These are phyloP conservation scores for Conopomorpha cramerella DNA, from an alignment of 1,140 invertebrate genomes.

Conservation along the genomic window DNA sequence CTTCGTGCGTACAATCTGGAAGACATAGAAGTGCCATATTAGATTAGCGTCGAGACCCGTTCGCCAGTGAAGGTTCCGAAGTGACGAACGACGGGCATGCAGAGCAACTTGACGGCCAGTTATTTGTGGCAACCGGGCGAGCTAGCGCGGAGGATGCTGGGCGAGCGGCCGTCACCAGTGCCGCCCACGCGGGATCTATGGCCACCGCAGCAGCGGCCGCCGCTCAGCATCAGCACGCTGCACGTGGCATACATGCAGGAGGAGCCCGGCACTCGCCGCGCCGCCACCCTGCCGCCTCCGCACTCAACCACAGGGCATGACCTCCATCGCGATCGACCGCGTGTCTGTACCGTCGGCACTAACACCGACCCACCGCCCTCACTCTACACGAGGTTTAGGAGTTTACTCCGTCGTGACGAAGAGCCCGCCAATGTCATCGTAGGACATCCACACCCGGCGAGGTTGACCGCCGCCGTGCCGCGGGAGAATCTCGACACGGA, in stretches of 20 bases:
- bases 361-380: slow-evolving; percentile 41
- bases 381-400: slow-evolving; percentile 16
- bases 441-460: slow-evolving; percentile 15
- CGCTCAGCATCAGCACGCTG: slow-evolving; percentile 44
- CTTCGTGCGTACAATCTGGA: slow-evolving; percentile 22
- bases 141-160: slow-evolving; percentile 41
- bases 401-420: slow-evolving; percentile 15
- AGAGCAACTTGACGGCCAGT: slow-evolving; percentile 40
- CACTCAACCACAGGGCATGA: slow-evolving; percentile 19
- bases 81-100: slow-evolving; percentile 28
- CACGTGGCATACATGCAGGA: slow-evolving; percentile 42
- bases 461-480: slow-evolving; percentile 16
- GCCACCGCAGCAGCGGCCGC: slow-evolving; percentile 28
- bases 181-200: slow-evolving; percentile 43
- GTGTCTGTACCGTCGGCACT: slow-evolving; percentile 38
- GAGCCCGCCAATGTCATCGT: slow-evolving; percentile 10
- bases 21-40: slow-evolving; percentile 44
- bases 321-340: slow-evolving; percentile 18
- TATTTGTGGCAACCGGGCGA: slow-evolving; percentile 46
- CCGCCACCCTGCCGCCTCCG: slow-evolving; percentile 26
- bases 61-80: slow-evolving; percentile 32
- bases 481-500: slow-evolving; percentile 16
- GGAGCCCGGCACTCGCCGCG: slow-evolving; percentile 22
- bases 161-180: slow-evolving; percentile 41
- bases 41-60: slow-evolving; percentile 30